These are phyloP conservation scores for Fragum sueziense DNA, from an alignment of 2,888 invertebrate species.

Conservation along the genomic window DNA sequence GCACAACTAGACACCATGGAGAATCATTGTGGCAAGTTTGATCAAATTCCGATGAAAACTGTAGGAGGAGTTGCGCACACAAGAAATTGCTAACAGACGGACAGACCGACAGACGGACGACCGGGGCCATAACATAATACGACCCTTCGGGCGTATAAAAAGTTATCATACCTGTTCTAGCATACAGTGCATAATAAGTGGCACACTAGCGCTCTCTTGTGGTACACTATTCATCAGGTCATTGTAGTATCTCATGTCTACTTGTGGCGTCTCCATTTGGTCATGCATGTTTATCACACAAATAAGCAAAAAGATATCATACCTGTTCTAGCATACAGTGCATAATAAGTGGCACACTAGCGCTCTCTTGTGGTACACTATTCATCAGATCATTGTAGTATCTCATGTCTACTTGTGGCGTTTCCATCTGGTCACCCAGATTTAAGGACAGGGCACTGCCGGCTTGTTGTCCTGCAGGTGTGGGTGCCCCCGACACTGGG, in stretches of 20 bases:
- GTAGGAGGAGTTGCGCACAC: too few relatives aligned
- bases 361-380: conserved; percentile 80
- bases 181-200: conserved; percentile 80
- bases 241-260: conserved; percentile 81
- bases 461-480: conserved; percentile 61
- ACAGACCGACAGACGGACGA: too few relatives aligned
- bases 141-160: too few relatives aligned
- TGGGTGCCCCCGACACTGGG: conserved; percentile 58
- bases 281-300: too few relatives aligned
- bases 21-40: too few relatives aligned
- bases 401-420: conserved; percentile 77
- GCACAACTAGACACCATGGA: too few relatives aligned
- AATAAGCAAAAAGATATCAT: too few relatives aligned
- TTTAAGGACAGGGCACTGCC: conserved; percentile 62
- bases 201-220: conserved; percentile 79
- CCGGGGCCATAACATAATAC: too few relatives aligned
- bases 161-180: conserved; percentile 70
- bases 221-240: conserved; percentile 80
- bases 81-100: too few relatives aligned
- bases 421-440: conserved; percentile 55
- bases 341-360: conserved; percentile 79
- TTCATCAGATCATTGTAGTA: conserved; percentile 82
- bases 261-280: conserved; percentile 59
- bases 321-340: conserved; percentile 80
- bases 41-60: too few relatives aligned